Percentiles rank a stretch among this genome's conserved stretches.
Conservation (phyloP, 2,113 vertebrate genomes). For the Proteles cristata region DNA sequence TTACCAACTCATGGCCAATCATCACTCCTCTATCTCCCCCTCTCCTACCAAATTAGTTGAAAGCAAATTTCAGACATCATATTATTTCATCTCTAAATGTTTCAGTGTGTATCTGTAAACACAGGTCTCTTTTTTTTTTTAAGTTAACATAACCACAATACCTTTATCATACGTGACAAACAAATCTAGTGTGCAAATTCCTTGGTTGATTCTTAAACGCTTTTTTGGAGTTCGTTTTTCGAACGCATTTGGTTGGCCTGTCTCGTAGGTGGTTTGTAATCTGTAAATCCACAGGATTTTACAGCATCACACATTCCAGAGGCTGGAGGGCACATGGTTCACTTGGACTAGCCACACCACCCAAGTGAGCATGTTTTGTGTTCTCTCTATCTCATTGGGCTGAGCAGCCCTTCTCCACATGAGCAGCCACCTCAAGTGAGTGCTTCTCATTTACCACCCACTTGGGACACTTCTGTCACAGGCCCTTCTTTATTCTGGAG, state of each 20-base stretch:
- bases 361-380: not conserved
- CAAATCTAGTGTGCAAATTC: not conserved
- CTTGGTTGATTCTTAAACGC: not conserved
- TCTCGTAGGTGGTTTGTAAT: not conserved
- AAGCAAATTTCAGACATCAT: not conserved
- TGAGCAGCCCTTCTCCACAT: not conserved
- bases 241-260: not conserved
- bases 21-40: not conserved
- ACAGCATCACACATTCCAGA: not conserved
- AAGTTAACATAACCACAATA: not conserved
- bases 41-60: not conserved
- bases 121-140: not conserved
- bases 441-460: fast-evolving
- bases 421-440: not conserved
- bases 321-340: not conserved
- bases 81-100: not conserved
- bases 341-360: not conserved
- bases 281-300: not conserved
- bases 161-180: not conserved
- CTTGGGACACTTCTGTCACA: not conserved
- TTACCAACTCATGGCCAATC: not conserved
- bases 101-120: not conserved
- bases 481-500: not conserved
- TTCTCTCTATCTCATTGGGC: not conserved
- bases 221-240: not conserved